Evolutionary conservation across 1,140 invertebrate genomes (phyloP).

Genomic region (Lepidostoma basale): DNA sequence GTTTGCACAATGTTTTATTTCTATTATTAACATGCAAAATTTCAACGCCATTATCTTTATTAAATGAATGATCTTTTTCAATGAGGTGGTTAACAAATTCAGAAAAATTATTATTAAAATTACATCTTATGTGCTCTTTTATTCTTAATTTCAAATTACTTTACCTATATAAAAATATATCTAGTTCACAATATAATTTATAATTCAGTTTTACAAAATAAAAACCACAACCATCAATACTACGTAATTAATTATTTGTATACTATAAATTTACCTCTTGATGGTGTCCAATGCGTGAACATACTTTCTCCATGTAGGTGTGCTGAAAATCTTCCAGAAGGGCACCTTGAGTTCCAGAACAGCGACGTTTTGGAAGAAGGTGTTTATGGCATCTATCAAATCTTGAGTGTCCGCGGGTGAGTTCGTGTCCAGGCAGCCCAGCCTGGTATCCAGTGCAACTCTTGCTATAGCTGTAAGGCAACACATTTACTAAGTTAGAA

Average conservation of each 20-base stretch:
- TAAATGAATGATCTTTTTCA: no score
- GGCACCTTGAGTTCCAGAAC: slow-evolving; percentile 78
- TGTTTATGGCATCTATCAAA: slow-evolving; percentile 79
- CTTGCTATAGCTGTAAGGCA: slow-evolving; percentile 73
- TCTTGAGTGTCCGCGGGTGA: slow-evolving; percentile 67
- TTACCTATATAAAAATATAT: neutral
- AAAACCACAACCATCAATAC: no score
- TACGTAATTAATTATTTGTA: no score
- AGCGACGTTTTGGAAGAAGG: slow-evolving; percentile 79
- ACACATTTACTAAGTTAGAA: neutral
- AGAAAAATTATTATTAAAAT: no score
- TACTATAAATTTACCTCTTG: slow-evolving; percentile 61
- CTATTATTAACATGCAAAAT: no score
- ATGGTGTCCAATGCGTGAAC: slow-evolving; percentile 75
- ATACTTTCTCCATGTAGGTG: slow-evolving; percentile 74
- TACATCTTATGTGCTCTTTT: no score
- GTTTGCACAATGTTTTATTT: no score
- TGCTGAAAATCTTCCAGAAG: slow-evolving; percentile 79
- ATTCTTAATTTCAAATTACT: no score
- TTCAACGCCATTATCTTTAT: no score
- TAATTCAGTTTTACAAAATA: no score
- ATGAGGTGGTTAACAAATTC: no score
- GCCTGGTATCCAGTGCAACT: slow-evolving; percentile 77
- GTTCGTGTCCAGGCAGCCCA: slow-evolving; percentile 71
- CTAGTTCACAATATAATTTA: no score